Conservation (phyloP, 2,888 invertebrate species). For the Aphelenchoides bicaudatus region DNA sequence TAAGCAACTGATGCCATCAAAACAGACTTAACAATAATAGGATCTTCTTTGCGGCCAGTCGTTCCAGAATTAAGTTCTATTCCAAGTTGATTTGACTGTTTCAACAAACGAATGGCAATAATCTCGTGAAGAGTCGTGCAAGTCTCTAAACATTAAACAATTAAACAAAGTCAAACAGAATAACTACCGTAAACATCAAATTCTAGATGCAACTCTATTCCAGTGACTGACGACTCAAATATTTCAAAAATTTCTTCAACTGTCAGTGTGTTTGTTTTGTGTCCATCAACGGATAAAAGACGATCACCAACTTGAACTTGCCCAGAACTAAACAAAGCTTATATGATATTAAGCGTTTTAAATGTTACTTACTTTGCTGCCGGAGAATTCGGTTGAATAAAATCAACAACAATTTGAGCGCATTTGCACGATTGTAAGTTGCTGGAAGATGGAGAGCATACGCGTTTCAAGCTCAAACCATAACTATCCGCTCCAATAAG, state of each 20-base stretch:
- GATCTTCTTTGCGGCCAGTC: slow-evolving; percentile 8
- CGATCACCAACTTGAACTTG: slow-evolving; percentile 15
- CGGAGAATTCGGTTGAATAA: slow-evolving; percentile 10
- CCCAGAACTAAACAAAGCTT: not conserved
- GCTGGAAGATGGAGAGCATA: not conserved
- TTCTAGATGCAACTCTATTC: slow-evolving; percentile 4
- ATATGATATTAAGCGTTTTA: not conserved
- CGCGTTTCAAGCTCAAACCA: not conserved
- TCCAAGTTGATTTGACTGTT: slow-evolving; percentile 8
- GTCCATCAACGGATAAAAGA: not conserved
- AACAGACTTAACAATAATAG: slow-evolving; percentile 9
- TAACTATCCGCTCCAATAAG: slow-evolving; percentile 2
- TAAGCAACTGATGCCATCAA: slow-evolving; percentile 4
- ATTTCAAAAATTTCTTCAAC: slow-evolving; percentile 9
- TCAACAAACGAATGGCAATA: slow-evolving; percentile 9
- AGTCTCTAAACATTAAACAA: slow-evolving; percentile 7
- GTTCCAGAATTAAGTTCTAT: slow-evolving; percentile 10
- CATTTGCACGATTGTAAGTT: slow-evolving; percentile 3
- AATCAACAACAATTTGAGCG: not conserved
- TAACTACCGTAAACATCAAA: slow-evolving; percentile 18
- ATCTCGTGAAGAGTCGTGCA: slow-evolving; percentile 5
- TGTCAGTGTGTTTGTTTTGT: not conserved
- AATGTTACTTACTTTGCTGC: slow-evolving; percentile 5
- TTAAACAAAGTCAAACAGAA: not conserved
- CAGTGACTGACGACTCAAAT: not conserved